phyloP scores from a whole-genome alignment of 1,140 invertebrate genomes.

The Eufriesea mexicana region DNA sequence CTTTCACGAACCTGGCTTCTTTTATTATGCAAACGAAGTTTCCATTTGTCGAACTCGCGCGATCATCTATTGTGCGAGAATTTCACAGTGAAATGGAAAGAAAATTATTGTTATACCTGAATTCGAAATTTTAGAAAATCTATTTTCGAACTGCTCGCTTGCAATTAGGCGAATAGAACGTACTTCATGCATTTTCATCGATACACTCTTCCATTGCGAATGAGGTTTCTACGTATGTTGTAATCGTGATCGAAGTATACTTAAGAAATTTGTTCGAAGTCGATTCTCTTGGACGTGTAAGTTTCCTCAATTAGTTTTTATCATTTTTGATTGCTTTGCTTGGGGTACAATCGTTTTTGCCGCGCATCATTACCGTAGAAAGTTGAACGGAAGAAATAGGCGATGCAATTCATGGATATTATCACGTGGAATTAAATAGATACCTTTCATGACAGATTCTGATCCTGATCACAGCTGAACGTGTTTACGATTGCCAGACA shows the following conservation, averaged over 20 bases:
- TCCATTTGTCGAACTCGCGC: conserved; percentile 30
- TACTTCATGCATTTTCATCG: background rate
- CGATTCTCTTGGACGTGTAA: background rate
- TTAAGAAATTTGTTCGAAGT: no score
- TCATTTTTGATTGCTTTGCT: background rate
- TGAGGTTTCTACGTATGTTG: no score
- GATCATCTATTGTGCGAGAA: conserved; percentile 1
- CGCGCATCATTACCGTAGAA: conserved; percentile 58
- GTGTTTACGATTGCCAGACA: background rate
- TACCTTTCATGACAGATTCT: background rate
- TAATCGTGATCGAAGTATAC: background rate
- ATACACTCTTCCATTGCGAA: background rate
- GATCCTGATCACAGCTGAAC: background rate
- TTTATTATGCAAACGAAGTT: conserved; percentile 45
- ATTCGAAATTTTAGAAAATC: background rate
- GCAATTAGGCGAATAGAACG: background rate
- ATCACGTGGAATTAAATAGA: conserved; percentile 9
- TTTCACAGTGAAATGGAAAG: background rate
- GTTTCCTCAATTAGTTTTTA: background rate
- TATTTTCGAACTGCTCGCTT: background rate
- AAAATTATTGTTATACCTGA: background rate
- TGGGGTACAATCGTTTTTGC: background rate
- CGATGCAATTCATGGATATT: conserved; percentile 26
- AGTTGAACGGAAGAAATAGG: conserved; percentile 55
- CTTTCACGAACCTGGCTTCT: conserved; percentile 29